These are phyloP conservation scores for Pseudanteris insignis DNA, from an alignment of 2,888 invertebrate genomes.

Conservation along the genomic window DNA sequence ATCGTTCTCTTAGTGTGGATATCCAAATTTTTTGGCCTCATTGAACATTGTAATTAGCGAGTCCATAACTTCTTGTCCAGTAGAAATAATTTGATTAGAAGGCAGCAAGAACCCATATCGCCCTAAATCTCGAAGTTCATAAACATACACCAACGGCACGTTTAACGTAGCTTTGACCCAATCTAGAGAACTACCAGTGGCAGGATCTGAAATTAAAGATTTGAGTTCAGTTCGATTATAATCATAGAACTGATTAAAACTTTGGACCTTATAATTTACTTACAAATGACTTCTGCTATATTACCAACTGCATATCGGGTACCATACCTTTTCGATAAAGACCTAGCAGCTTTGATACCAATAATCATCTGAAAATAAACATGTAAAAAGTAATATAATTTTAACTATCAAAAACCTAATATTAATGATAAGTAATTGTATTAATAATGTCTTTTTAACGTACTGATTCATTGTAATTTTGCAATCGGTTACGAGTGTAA, in stretches of 20 bases:
- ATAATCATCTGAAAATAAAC: constrained; percentile 15
- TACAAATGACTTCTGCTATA: constrained; percentile 70
- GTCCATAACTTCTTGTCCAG: constrained; percentile 73
- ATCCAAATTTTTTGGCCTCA: constrained; percentile 50
- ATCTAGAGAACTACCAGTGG: constrained; percentile 77
- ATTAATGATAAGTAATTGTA: too few species aligned
- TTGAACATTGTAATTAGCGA: constrained; percentile 67
- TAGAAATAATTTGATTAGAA: constrained; percentile 73
- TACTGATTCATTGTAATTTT: constrained; percentile 72
- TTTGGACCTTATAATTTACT: too few species aligned
- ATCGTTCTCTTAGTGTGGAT: constrained; percentile 6
- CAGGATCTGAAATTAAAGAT: constrained; percentile 68
- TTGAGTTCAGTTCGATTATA: too few species aligned
- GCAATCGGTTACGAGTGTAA: constrained; percentile 69
- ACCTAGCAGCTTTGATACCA: constrained; percentile 64
- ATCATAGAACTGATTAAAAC: too few species aligned
- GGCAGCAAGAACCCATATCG: constrained; percentile 76
- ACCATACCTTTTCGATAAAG: constrained; percentile 70
- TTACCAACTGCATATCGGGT: constrained; percentile 73
- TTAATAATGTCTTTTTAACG: too few species aligned
- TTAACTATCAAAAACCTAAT: too few species aligned
- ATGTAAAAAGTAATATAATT: too few species aligned
- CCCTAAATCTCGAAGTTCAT: constrained; percentile 75
- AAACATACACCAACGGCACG: constrained; percentile 75
- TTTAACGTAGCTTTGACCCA: constrained; percentile 78